Conservation (phyloP, 2,888 invertebrate genomes). For the Steinernema carpocapsae region DNA sequence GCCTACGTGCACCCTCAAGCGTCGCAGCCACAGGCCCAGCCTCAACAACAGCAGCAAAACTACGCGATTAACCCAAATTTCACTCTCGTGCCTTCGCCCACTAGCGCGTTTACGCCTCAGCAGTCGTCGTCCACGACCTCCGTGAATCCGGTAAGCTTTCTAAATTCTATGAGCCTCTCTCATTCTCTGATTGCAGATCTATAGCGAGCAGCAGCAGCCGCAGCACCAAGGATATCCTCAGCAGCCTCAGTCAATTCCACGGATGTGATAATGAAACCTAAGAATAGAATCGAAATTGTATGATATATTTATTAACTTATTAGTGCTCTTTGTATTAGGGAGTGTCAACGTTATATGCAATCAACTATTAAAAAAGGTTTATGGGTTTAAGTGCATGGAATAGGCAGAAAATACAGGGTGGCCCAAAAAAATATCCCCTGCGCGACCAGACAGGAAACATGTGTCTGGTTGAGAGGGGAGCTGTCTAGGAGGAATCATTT, state of each 20-base stretch:
- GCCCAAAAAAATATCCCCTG: no score
- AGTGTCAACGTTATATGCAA: not conserved
- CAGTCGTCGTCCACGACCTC: not conserved
- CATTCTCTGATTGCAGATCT: not conserved
- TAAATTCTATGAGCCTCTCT: not conserved
- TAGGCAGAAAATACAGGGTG: no score
- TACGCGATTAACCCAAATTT: not conserved
- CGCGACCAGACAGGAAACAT: no score
- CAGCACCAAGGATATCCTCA: not conserved
- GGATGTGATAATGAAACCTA: not conserved
- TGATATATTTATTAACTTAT: conserved; percentile 3
- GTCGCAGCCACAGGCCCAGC: not conserved
- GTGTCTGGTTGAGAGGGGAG: no score
- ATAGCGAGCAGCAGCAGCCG: not conserved
- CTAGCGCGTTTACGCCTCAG: conserved; percentile 56
- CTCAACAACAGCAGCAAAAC: not conserved
- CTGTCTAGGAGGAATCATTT: no score
- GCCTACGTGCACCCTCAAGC: not conserved
- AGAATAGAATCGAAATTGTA: not conserved
- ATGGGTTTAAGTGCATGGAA: conserved; percentile 1
- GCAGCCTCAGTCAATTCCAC: not conserved
- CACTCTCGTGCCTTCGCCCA: conserved; percentile 46
- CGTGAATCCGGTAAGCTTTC: not conserved
- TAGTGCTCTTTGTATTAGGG: not conserved
- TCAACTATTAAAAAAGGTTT: conserved; percentile 1